These are phyloP conservation scores for Synanceia verrucosa DNA, from an alignment of 2,797 vertebrate genomes.

Conservation along the genomic window DNA sequence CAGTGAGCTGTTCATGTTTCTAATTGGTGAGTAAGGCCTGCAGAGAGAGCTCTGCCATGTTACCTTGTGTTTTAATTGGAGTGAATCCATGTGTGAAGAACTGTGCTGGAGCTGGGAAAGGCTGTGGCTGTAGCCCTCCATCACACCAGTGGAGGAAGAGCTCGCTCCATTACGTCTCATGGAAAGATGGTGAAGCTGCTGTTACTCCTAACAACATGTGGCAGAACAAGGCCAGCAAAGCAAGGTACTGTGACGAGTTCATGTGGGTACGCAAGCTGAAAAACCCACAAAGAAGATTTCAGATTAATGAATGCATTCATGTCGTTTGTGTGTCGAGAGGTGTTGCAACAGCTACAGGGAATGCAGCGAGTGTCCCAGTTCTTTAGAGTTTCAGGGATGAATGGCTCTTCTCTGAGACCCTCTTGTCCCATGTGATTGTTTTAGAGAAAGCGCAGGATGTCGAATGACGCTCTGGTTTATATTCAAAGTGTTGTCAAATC, in stretches of 20 bases:
- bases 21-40: slow-evolving; percentile 27
- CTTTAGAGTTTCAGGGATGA: slow-evolving; percentile 44
- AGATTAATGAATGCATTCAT: slow-evolving; percentile 10
- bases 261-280: neutral
- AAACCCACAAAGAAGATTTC: neutral
- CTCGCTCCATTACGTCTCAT: slow-evolving; percentile 22
- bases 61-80: slow-evolving; percentile 60
- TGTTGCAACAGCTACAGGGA: slow-evolving; percentile 29
- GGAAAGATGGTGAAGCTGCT: slow-evolving; percentile 1
- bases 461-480: slow-evolving; percentile 31
- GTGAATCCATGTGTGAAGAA: slow-evolving; percentile 54
- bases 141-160: slow-evolving; percentile 10
- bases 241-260: slow-evolving; percentile 10
- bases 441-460: slow-evolving; percentile 36
- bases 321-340: slow-evolving; percentile 14
- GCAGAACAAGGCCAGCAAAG: slow-evolving; percentile 53
- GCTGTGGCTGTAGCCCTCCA: slow-evolving; percentile 22
- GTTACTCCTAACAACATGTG: slow-evolving; percentile 20
- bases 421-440: slow-evolving; percentile 44
- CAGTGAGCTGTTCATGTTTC: slow-evolving; percentile 2
- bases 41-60: slow-evolving; percentile 15
- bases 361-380: slow-evolving; percentile 51
- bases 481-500: slow-evolving; percentile 39
- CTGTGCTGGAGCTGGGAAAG: slow-evolving; percentile 31
- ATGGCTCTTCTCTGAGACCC: slow-evolving; percentile 35